Base-by-base conservation (phyloP, 2,888 invertebrate genomes). In the Spatulosminthurus flaviceps region DNA sequence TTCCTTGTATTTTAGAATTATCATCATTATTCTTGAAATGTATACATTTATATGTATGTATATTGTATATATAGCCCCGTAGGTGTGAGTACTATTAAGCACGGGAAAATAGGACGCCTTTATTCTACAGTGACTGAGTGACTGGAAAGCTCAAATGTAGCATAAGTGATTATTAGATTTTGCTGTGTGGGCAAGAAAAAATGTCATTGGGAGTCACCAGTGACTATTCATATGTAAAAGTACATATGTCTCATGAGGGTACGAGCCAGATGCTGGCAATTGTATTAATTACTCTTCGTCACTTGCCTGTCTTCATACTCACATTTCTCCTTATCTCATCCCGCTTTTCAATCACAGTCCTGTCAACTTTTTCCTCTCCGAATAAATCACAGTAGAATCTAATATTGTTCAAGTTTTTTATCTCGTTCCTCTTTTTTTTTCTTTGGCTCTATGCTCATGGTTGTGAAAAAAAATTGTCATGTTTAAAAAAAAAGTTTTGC, bases 211-310 rank as follows among this genome's bases (percentile, higher is more conserved):
- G n/a, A 19, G 13, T 41, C 13, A 41, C 13, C 41, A n/a, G 34
- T 51, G 16, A 51, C 51, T 51, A n/a, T 19, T 51, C 34, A 9
- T 34, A 34, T 34, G 60, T 60, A 9, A 64, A 64, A 26, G 7
- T 13, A 22, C 1, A 64, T 51, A n/a, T n/a, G 21, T n/a, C n/a
- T n/a, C n/a, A n/a, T 1, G 21, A 64, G 22, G 2, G 2, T 11
- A 2, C 22, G 64, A 64, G 64, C 24, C 22, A 64, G 26, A 64
- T 67, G 67, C 29, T 28, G 11, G 64, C 43, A 24, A 43, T 28
- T 28, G 70, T 61, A 71, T 71, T 79, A 79, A 79, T 79, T 79
- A 79, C 79, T 79, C 79, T 26, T 71, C 79, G 71, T 79, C 79
- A 74, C 73, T 74, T 60, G 42, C 73, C 74, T 79, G 79, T 79